Evolutionary conservation across 2,113 vertebrate species (phyloP), one percentile per base, ranked within the genome.

Genomic region (Jaculus jaculus): DNA sequence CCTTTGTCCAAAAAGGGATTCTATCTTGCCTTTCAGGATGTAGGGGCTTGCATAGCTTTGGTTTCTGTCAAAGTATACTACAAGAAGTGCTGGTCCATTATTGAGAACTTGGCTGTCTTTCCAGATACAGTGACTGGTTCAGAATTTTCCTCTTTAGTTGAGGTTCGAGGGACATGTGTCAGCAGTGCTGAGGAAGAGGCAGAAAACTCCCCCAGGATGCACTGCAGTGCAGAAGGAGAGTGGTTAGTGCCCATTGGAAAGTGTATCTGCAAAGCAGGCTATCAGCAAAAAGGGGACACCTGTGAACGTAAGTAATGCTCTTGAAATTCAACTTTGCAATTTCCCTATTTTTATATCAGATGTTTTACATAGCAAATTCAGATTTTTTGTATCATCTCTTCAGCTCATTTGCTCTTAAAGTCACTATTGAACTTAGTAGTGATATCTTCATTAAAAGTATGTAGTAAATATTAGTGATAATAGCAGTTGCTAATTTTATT

Each of bases 71-170:
- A 99, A 97, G 99, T 99, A 66, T 99, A 99, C 98, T 99, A 99
- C 98, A 99, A 99, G 98, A 99, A 99, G 98, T 99, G 99, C 97
- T 99, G 99, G 99, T 99, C 99, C 87, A 99, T 99, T 98, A 99
- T 99, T 98, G 99, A 99, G 98, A 99, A 99, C 98, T 98, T 99
- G 99, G 99, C 99, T 98, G 98, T 99, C 84, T 99, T 99, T 98
- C 99, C 99, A 78, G 99, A 99, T 98, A 99, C 99, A 12, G 99
- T 99, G 98, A 99, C 99, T 63, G 99, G 99, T 82, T 99, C 99
- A 30, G 99, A 99, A 98, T 99, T 99, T 98, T 99, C 99, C 95
- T 99, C 99, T 74, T 98, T 99, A 98, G 99, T 99, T 95, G 99
- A 99, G 98, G 99, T 99, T 73, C 99, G 99, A 97, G 99, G 99